phyloP scores from a whole-genome alignment of 92 coral and sea anemone species.

The Heteractis magnifica region DNA sequence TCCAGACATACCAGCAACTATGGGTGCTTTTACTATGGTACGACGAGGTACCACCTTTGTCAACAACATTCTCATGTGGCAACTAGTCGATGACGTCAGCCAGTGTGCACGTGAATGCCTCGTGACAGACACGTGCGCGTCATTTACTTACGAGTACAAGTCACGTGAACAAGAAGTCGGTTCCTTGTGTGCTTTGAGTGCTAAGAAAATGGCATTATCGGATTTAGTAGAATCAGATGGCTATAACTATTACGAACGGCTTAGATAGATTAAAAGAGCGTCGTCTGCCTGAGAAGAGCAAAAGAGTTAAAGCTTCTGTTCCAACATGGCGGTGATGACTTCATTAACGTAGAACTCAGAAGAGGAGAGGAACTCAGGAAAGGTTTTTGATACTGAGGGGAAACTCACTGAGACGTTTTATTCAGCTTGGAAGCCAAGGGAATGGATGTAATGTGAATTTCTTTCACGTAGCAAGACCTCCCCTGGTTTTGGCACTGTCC shows the following conservation, averaged over 20 bases:
- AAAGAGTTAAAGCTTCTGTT: too few species aligned
- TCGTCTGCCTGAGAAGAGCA: too few species aligned
- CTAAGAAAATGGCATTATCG: conserved; percentile 6
- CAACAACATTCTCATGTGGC: conserved; percentile 47
- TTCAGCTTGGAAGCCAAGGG: too few species aligned
- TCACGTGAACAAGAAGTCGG: conserved; percentile 30
- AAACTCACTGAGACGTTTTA: too few species aligned
- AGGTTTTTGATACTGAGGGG: too few species aligned
- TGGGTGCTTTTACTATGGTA: conserved; percentile 43
- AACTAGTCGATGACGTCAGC: conserved; percentile 55
- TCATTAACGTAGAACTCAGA: too few species aligned
- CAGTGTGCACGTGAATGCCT: conserved; percentile 78
- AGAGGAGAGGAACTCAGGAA: too few species aligned
- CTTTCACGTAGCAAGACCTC: too few species aligned
- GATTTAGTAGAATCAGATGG: conserved; percentile 22
- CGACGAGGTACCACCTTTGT: conserved; percentile 27
- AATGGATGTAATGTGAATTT: too few species aligned
- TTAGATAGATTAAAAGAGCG: not conserved
- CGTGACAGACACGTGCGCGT: conserved; percentile 43
- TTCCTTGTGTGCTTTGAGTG: conserved; percentile 58
- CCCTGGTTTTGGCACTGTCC: too few species aligned
- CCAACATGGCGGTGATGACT: too few species aligned
- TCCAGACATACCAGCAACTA: conserved; percentile 33
- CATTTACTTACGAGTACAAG: conserved; percentile 60
- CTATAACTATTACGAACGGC: conserved; percentile 62